Evolutionary conservation across 2,113 vertebrate species (phyloP), one percentile per base, ranked within the genome.

Genomic region (Lanius collurio): DNA sequence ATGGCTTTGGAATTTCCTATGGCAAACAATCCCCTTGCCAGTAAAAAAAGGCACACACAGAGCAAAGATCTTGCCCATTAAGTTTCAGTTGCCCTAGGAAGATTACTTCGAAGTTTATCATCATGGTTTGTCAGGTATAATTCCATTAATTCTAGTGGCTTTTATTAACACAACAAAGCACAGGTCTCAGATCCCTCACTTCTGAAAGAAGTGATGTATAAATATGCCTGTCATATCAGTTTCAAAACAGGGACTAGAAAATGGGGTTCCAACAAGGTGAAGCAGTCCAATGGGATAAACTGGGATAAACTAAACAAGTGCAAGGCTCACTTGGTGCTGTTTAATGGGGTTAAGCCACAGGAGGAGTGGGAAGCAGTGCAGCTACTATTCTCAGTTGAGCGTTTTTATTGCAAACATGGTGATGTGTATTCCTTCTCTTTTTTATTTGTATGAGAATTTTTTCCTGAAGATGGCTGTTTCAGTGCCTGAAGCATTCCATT

Each of bases 91-190:
- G 16, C 31, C 35, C 42, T 75, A 24, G 56, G 69, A 75, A 86
- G 60, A 49, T 74, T 78, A 33, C 65, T 91, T 94, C 11, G 3
- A 76, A 92, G 82, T 91, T 59, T 71, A 56, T 91, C 44, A 39
- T 23, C 28, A 4, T 60, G 11, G 88, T 92, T 95, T 94, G 73
- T 44, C 80, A 92, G 60, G 70, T 76, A 27, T 26, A 79, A 91
- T 87, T 92, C 80, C 31, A 78, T 89, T 94, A 87, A 75, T 89
- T 92, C 56, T 81, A 41, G 37, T 60, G 75, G 26, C 49, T 94
- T 92, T 92, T 71, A 37, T 68, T 91, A 84, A 70, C 1, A 6
- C 59, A 88, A 50, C 44, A 75, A 56, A 89, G 64, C 64, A 71
- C 15, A 17, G 60, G 69, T 78, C 60, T 92, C 62, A 60, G 70